Base-by-base conservation (phyloP, 2,113 vertebrate species). In the Ahaetulla prasina region DNA sequence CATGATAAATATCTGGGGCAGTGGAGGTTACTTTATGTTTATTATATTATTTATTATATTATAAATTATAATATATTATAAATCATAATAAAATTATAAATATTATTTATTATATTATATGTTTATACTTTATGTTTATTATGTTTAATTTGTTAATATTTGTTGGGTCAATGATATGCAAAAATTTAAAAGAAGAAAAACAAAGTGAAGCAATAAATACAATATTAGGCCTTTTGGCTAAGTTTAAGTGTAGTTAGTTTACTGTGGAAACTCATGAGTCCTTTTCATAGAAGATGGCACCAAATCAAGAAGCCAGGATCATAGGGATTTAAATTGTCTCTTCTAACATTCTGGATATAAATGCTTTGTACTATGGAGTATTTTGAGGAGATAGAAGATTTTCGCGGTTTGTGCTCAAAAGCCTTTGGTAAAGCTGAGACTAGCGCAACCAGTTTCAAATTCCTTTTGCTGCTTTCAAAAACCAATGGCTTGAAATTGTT, bases 1-100 rank as follows among this genome's bases (percentile, higher is more conserved):
- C 5, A 90, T 22, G 92, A 90, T n/a, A 87, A 89, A 90, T 94
- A 74, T 35, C 93, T 93, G 93, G 50, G 12, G 85, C 12, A 91
- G 93, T n/a, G 14, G 27, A 49, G 4, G 53, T 86, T 87, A 94
- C 93, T 87, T 74, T n/a, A 3, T 16, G 12, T 68, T 68, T 12
- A n/a, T n/a, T n/a, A n/a, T n/a, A n/a, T n/a, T n/a, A n/a, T n/a
- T n/a, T n/a, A n/a, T n/a, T n/a, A n/a, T n/a, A n/a, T n/a, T n/a
- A n/a, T n/a, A n/a, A n/a, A n/a, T n/a, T n/a, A n/a, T n/a, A n/a
- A n/a, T n/a, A n/a, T n/a, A n/a, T n/a, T n/a, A n/a, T n/a, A n/a
- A n/a, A n/a, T n/a, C n/a, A n/a, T n/a, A n/a, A n/a, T n/a, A n/a
- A n/a, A n/a, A n/a, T n/a, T n/a, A n/a, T n/a, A n/a, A n/a, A n/a